Conservation (phyloP, 2,797 vertebrate genomes). For the Helicolenus hilgendorfi region DNA sequence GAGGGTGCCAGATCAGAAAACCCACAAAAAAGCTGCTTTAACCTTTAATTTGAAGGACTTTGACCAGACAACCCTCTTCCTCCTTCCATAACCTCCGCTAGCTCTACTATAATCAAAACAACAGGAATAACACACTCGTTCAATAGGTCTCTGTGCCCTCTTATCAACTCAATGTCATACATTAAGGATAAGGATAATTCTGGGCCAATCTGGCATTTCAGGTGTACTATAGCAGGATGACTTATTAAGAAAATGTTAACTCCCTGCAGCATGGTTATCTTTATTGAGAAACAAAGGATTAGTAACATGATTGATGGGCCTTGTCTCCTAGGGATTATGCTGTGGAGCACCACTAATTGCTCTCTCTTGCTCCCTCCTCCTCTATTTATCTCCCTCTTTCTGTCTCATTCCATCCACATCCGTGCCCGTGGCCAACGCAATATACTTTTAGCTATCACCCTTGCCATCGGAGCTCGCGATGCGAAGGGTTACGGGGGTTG, state of each 20-base stretch:
- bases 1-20: not conserved
- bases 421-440: conserved; percentile 53
- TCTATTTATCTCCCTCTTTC: conserved; percentile 74
- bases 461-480: conserved; percentile 50
- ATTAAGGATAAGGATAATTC: conserved; percentile 81
- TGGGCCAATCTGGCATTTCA: conserved; percentile 79
- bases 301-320: conserved; percentile 86
- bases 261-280: conserved; percentile 86
- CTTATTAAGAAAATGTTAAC: conserved; percentile 87
- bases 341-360: conserved; percentile 84
- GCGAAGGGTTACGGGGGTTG: conserved; percentile 48
- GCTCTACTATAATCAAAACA: conserved; percentile 8
- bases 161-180: conserved; percentile 83
- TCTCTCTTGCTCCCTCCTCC: conserved; percentile 70
- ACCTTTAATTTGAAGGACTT: not conserved
- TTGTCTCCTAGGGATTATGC: conserved; percentile 84
- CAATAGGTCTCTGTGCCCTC: conserved; percentile 25
- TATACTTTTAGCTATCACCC: conserved; percentile 72
- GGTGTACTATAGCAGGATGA: conserved; percentile 78
- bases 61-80: not conserved
- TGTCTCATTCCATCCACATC: conserved; percentile 68
- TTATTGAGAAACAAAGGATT: conserved; percentile 87
- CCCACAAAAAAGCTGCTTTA: not conserved
- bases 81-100: not conserved
- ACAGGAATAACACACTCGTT: conserved; percentile 8